Percentiles rank a stretch among this genome's conserved stretches.
Conservation (phyloP, 1,140 invertebrate species). For the Drosophila bifasciata region DNA sequence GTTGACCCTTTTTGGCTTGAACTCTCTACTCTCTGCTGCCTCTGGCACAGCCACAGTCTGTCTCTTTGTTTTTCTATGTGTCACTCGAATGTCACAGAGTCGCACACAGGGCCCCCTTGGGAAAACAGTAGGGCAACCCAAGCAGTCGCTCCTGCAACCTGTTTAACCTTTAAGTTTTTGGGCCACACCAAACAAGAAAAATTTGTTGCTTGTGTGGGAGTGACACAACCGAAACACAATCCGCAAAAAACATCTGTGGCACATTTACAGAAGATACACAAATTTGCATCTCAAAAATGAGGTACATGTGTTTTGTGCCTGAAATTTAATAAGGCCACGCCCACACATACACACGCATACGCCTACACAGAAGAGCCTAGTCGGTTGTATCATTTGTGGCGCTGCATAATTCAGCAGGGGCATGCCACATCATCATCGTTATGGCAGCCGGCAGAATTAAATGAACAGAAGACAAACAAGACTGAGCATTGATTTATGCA, state of each 20-base stretch:
- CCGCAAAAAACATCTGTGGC: constrained; percentile 64
- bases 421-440: constrained; percentile 13
- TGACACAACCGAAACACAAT: constrained; percentile 31
- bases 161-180: constrained; percentile 38
- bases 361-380: background rate
- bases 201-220: constrained; percentile 21
- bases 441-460: background rate
- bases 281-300: constrained; percentile 33
- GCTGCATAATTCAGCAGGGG: constrained; percentile 53
- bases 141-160: constrained; percentile 13
- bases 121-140: background rate
- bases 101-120: constrained; percentile 22
- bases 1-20: constrained; percentile 15
- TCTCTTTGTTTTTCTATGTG: too few species aligned
- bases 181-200: constrained; percentile 26
- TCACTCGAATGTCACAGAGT: constrained; percentile 33
- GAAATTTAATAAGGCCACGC: constrained; percentile 46
- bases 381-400: constrained; percentile 9
- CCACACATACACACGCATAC: constrained; percentile 8
- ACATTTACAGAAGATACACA: constrained; percentile 2
- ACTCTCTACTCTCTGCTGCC: background rate
- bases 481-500: constrained; percentile 56
- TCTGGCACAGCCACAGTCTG: too few species aligned
- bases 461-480: constrained; percentile 16
- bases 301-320: constrained; percentile 56